Conservation (phyloP, 2,797 vertebrate species). For the Phylloscopus collybita region DNA sequence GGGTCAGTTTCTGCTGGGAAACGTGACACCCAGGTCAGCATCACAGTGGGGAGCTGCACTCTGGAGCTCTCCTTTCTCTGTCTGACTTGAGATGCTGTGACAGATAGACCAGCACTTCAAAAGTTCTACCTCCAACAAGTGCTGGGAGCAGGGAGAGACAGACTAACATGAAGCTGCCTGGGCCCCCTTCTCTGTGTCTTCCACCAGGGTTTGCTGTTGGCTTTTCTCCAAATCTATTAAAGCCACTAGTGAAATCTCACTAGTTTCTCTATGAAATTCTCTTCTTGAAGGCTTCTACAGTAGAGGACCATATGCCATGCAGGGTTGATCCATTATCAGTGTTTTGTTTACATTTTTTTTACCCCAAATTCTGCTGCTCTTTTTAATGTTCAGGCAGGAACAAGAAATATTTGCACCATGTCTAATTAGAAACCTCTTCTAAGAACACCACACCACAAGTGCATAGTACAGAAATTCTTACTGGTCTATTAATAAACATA, state of each 20-base stretch:
- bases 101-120: background rate
- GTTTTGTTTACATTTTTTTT: background rate
- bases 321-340: background rate
- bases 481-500: background rate
- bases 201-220: background rate
- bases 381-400: background rate
- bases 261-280: background rate
- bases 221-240: background rate
- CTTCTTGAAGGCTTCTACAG: background rate
- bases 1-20: background rate
- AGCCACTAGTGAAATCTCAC: background rate
- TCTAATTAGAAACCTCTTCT: background rate
- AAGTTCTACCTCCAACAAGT: background rate
- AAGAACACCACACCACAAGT: background rate
- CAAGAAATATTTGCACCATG: background rate
- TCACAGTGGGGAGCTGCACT: fast-evolving
- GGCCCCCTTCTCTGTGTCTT: background rate
- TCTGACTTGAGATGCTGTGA: background rate
- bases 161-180: background rate
- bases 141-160: background rate
- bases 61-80: background rate
- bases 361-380: background rate
- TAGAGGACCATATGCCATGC: background rate
- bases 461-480: background rate
- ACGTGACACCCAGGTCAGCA: fast-evolving